Conservation (phyloP, 1,140 invertebrate species). For the Mesaphorura yosii region DNA sequence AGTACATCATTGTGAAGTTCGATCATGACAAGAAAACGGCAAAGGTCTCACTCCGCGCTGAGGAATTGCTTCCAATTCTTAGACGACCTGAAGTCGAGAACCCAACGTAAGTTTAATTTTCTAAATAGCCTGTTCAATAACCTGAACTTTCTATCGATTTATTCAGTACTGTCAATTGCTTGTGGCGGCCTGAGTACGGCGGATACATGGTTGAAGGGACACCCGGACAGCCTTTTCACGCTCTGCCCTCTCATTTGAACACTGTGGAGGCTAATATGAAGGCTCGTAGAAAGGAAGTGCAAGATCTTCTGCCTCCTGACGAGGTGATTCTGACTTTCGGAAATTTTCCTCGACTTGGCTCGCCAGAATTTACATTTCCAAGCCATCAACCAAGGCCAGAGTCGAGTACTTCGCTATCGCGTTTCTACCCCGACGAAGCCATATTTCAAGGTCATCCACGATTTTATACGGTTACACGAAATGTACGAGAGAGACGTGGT, state of each 20-base stretch:
- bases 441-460: conserved; percentile 89
- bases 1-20: conserved; percentile 67
- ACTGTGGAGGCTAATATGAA: conserved; percentile 96
- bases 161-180: conserved; percentile 60
- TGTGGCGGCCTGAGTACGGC: conserved; percentile 97
- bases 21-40: conserved; percentile 75
- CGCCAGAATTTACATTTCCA: conserved; percentile 79
- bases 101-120: conserved; percentile 51
- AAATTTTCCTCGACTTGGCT: conserved; percentile 84
- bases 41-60: conserved; percentile 66
- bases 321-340: conserved; percentile 83
- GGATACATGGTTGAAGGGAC: conserved; percentile 99
- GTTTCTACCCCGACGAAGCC: conserved; percentile 91
- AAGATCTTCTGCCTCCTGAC: conserved; percentile 57
- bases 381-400: conserved; percentile 49
- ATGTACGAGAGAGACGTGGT: conserved; percentile 79
- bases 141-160: no score
- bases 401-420: conserved; percentile 62
- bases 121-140: background rate
- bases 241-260: conserved; percentile 89
- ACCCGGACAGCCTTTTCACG: conserved; percentile 90
- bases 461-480: conserved; percentile 86
- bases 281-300: conserved; percentile 73
- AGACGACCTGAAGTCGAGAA: conserved; percentile 64
- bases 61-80: conserved; percentile 62